A percentile compares a stretch with the other conserved stretches of the same genome.
phyloP scores from a whole-genome alignment of 2,888 invertebrate genomes.

The Onchidella celtica region DNA sequence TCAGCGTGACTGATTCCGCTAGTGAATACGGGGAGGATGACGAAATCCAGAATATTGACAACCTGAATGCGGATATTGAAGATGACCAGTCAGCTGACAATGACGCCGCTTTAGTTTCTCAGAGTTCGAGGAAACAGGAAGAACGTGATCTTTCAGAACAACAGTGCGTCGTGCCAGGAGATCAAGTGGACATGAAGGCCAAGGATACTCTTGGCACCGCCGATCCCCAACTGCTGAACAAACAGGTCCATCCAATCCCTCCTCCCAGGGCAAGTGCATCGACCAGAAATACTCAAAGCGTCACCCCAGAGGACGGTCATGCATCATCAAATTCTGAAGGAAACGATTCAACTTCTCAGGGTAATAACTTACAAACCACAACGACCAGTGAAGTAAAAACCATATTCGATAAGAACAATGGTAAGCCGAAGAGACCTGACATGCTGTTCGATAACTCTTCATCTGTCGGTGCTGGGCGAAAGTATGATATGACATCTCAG shows the following conservation, averaged over 20 bases:
- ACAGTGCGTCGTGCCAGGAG: neutral
- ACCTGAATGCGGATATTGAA: too few species aligned
- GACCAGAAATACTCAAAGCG: neutral
- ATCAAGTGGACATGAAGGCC: neutral
- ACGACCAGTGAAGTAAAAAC: too few species aligned
- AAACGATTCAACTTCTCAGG: neutral
- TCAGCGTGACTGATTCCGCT: constrained; percentile 14
- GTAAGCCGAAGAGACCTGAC: neutral
- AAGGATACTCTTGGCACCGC: neutral
- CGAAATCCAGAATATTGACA: too few species aligned
- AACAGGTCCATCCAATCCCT: too few species aligned
- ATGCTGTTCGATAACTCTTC: neutral
- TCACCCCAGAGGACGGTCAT: neutral
- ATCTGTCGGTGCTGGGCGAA: neutral
- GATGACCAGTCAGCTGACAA: too few species aligned
- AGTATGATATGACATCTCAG: neutral
- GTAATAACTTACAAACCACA: too few species aligned
- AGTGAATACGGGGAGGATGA: neutral
- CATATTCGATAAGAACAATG: too few species aligned
- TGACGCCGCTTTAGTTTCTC: too few species aligned
- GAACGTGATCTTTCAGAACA: neutral
- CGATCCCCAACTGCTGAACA: neutral
- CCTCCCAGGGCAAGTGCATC: neutral
- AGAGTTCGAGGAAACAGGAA: too few species aligned
- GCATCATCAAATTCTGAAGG: neutral